Evolutionary conservation across 2,113 vertebrate species (phyloP).

Genomic region (Alosa alosa): DNA sequence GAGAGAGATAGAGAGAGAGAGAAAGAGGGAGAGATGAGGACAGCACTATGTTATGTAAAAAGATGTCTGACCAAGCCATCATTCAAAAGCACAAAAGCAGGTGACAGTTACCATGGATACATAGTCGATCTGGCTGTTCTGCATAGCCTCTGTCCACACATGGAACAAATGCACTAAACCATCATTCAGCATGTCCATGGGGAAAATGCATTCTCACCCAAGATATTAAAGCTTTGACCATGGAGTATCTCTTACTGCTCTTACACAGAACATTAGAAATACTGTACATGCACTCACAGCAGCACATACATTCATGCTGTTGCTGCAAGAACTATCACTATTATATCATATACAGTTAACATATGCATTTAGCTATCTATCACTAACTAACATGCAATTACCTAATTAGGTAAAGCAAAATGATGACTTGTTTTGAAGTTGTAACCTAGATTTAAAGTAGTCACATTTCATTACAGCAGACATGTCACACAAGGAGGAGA

Average conservation of each 20-base stretch:
- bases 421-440: too few species aligned
- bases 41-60: not conserved
- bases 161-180: not conserved
- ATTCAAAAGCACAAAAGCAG: constrained; percentile 18
- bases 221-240: not conserved
- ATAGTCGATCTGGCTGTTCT: not conserved
- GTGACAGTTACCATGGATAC: constrained; percentile 16
- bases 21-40: not conserved
- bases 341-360: too few species aligned
- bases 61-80: not conserved
- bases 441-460: not conserved
- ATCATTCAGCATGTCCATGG: not conserved
- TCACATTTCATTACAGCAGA: not conserved
- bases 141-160: not conserved
- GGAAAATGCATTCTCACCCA: not conserved
- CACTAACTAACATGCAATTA: too few species aligned
- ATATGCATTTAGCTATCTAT: too few species aligned
- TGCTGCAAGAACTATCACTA: not conserved
- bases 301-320: not conserved
- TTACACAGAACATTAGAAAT: too few species aligned
- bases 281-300: too few species aligned
- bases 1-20: not conserved
- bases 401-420: too few species aligned
- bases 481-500: not conserved
- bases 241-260: too few species aligned